Evolutionary conservation across 2,888 invertebrate species (phyloP), one percentile per base, ranked within the genome.

Genomic region (Hemistola chrysoprasaria): DNA sequence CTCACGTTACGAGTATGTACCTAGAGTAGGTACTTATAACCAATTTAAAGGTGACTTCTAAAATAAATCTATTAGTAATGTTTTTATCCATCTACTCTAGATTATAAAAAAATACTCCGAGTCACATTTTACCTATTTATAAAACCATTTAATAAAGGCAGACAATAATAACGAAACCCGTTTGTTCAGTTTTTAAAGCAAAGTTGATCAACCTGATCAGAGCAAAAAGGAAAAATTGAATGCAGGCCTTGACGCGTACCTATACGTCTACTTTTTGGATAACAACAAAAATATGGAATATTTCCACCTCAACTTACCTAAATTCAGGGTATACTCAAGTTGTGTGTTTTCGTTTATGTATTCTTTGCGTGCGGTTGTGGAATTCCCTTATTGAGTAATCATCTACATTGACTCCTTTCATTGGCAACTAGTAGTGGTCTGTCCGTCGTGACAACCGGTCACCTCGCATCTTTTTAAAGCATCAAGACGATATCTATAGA

Each of bases 301-400:
- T n/a, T n/a, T n/a, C n/a, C n/a, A n/a, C n/a, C n/a, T n/a, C n/a
- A n/a, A n/a, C n/a, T n/a, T n/a, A n/a, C n/a, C n/a, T n/a, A n/a
- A n/a, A n/a, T n/a, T n/a, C n/a, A n/a, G n/a, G n/a, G n/a, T n/a
- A n/a, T n/a, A n/a, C n/a, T n/a, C n/a, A n/a, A n/a, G n/a, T n/a
- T 11, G 6, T 16, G 7, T n/a, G 28, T 40, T 39, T 11, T 36
- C 4, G 16, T 36, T 30, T 24, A n/a, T 31, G 21, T 42, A 20
- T 30, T 22, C 23, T 39, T 44, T 29, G 46, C 50, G 53, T 53
- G 50, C 32, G 35, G 28, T 29, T 22, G 28, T 30, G 69, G 71
- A 63, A 70, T 67, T 71, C 67, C 74, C 72, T 69, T 48, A 49
- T 50, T 62, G 65, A 65, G 53, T 65, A 66, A 64, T 56, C 47